Percentiles rank a stretch among this genome's conserved stretches.
phyloP scores from a whole-genome alignment of 2,888 invertebrate genomes.

The Hylaea fasciaria region DNA sequence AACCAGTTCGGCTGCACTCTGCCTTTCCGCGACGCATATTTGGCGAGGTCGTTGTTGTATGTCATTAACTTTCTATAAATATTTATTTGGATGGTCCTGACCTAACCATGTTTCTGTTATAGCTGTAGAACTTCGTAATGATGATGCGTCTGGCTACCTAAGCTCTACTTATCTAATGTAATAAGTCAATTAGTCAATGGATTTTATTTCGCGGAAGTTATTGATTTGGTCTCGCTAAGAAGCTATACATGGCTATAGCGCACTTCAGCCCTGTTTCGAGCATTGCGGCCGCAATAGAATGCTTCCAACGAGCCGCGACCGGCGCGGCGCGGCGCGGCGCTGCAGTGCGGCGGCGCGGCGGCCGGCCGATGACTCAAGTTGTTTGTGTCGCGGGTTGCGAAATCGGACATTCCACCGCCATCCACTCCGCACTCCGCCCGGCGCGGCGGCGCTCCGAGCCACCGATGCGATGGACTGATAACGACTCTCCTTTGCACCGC shows the following conservation, averaged over 20 bases:
- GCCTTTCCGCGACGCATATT: constrained; percentile 1
- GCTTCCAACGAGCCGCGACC: background rate
- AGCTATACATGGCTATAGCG: no score
- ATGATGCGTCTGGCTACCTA: no score
- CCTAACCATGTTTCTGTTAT: background rate
- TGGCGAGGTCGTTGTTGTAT: constrained; percentile 2
- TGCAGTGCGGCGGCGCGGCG: constrained; percentile 11
- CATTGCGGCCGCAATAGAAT: background rate
- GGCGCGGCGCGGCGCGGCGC: no score
- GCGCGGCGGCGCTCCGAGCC: background rate
- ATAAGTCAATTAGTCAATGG: no score
- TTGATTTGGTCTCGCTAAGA: no score
- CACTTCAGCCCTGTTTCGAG: background rate
- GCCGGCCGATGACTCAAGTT: constrained; percentile 37
- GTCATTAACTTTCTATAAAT: background rate
- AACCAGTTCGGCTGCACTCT: constrained; percentile 23
- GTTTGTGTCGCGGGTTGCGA: constrained; percentile 35
- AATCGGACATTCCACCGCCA: constrained; percentile 36
- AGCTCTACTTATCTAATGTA: no score
- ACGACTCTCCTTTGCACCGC: background rate
- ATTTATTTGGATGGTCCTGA: constrained; percentile 2
- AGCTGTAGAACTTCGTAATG: background rate
- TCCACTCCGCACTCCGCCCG: constrained; percentile 7
- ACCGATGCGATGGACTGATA: background rate
- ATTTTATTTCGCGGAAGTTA: no score